phyloP scores from a whole-genome alignment of 2,113 vertebrate species.

The Oreocharis arfaki region DNA sequence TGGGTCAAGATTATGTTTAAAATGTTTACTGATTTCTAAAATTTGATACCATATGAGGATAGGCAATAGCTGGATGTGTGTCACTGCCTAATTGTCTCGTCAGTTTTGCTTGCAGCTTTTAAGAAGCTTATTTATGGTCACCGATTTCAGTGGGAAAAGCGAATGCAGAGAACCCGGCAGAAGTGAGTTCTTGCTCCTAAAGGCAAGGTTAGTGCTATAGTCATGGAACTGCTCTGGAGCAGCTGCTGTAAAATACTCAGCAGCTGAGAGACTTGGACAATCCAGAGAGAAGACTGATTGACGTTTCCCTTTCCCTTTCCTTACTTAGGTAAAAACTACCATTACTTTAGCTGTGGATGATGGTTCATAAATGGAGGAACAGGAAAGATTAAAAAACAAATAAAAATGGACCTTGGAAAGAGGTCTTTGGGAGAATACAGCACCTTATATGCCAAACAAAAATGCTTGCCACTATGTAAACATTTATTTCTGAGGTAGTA shows the following conservation, averaged over 20 bases:
- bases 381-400: background rate
- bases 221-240: background rate
- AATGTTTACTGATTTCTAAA: background rate
- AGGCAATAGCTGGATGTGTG: background rate
- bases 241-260: background rate
- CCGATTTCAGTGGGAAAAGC: background rate
- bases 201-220: background rate
- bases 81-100: background rate
- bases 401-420: background rate
- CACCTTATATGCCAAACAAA: background rate
- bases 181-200: background rate
- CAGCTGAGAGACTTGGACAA: background rate
- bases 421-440: background rate
- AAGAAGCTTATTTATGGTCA: background rate
- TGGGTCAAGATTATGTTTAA: background rate
- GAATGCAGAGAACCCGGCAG: background rate
- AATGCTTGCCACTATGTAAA: background rate
- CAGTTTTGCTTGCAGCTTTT: background rate
- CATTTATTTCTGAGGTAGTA: background rate
- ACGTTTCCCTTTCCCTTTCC: fast-evolving
- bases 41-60: background rate
- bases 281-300: background rate
- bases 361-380: background rate
- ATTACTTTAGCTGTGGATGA: background rate
- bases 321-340: background rate